phyloP scores from a whole-genome alignment of 2,888 invertebrate genomes.

The Cerastis leucographa region DNA sequence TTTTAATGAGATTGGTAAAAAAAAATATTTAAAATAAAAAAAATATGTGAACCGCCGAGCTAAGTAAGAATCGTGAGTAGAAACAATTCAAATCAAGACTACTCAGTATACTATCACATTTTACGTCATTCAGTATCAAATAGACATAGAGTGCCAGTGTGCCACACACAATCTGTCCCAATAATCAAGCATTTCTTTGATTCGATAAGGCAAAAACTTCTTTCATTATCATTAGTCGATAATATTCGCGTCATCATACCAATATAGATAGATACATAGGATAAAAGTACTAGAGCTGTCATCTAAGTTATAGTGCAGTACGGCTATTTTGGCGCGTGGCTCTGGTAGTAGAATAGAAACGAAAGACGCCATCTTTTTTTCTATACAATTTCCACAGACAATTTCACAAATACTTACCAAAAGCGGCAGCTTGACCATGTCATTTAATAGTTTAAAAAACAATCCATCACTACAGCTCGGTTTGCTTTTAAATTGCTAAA shows the following conservation, averaged over 20 bases:
- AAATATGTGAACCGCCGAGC: background rate
- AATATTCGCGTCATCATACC: conserved; percentile 15
- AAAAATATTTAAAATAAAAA: conserved; percentile 7
- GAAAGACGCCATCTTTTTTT: background rate
- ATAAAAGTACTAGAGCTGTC: background rate
- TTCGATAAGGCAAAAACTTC: conserved; percentile 27
- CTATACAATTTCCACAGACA: background rate
- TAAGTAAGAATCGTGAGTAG: conserved; percentile 16
- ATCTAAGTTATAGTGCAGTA: background rate
- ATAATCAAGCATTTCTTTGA: conserved; percentile 35
- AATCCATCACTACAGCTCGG: background rate
- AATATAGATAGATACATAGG: background rate
- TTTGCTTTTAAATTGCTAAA: conserved; percentile 3
- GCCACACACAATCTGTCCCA: conserved; percentile 10
- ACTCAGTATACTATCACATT: conserved; percentile 24
- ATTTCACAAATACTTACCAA: background rate
- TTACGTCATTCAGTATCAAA: conserved; percentile 29
- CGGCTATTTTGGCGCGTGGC: background rate
- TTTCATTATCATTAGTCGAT: conserved; percentile 32
- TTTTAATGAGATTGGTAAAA: conserved; percentile 1
- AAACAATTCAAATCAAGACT: conserved; percentile 36
- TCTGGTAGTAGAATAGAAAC: background rate
- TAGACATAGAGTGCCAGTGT: conserved; percentile 28
- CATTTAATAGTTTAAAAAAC: background rate
- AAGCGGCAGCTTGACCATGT: background rate